Percentiles rank a stretch among this genome's conserved stretches.
phyloP scores from a whole-genome alignment of 2,888 invertebrate genomes.

The Carpatolechia fugitivella region DNA sequence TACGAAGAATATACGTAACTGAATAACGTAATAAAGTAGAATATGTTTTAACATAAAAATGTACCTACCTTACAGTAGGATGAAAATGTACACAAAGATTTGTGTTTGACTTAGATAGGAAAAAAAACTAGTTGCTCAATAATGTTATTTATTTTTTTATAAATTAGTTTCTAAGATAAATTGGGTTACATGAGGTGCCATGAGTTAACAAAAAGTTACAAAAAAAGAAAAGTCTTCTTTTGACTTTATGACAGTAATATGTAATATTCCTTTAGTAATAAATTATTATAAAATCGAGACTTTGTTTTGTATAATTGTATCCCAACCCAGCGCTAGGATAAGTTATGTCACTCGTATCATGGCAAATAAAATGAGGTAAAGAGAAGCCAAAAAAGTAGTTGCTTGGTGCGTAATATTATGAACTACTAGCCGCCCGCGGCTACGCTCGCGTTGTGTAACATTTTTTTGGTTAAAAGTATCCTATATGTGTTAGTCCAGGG shows the following conservation, averaged over 20 bases:
- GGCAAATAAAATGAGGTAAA: too few species aligned
- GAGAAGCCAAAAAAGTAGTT: too few species aligned
- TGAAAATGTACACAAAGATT: conserved; percentile 37
- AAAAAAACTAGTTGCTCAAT: conserved; percentile 17
- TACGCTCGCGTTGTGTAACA: too few species aligned
- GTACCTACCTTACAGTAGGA: conserved; percentile 57
- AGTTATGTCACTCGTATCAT: too few species aligned
- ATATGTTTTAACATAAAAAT: conserved; percentile 34
- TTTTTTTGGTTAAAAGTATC: too few species aligned
- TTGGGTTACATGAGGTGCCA: conserved; percentile 1
- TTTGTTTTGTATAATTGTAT: too few species aligned
- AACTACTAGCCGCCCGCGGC: too few species aligned
- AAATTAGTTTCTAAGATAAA: background rate
- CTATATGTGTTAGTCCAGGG: too few species aligned
- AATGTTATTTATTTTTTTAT: conserved; percentile 17
- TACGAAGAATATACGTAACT: background rate
- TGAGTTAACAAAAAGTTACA: conserved; percentile 8
- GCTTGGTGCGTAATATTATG: too few species aligned
- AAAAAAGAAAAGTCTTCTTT: background rate
- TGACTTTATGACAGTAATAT: background rate
- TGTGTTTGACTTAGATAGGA: conserved; percentile 25
- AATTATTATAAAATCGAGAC: too few species aligned
- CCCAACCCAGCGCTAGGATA: too few species aligned
- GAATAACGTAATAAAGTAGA: background rate
- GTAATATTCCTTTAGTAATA: too few species aligned